Conservation (phyloP, 2,113 vertebrate genomes). For the Semnornis frantzii region DNA sequence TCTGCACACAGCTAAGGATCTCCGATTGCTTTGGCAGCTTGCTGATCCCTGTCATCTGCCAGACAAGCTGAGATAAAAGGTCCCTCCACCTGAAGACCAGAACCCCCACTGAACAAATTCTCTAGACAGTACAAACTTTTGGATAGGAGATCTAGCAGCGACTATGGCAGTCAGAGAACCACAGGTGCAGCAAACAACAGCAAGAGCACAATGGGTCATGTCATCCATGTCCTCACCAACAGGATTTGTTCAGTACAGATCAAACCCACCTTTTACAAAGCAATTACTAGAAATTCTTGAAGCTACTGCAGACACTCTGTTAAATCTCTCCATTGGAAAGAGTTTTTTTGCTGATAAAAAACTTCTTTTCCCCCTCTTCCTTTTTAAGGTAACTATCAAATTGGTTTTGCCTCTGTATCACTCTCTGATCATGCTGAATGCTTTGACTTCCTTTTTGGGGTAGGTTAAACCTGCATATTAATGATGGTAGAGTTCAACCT, state of each 20-base stretch:
- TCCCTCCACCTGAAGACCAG: not conserved
- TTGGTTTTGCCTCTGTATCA: not conserved
- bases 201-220: not conserved
- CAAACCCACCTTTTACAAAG: not conserved
- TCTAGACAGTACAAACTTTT: not conserved
- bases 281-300: too few relatives aligned
- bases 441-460: not conserved
- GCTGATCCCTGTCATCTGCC: not conserved
- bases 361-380: rapidly evolving
- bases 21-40: not conserved
- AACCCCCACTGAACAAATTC: not conserved
- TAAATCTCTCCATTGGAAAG: not conserved
- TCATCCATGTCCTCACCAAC: not conserved
- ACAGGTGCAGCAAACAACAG: not conserved
- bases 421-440: not conserved
- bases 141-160: not conserved
- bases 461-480: not conserved
- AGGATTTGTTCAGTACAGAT: not conserved
- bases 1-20: not conserved
- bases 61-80: not conserved
- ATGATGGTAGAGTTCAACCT: not conserved
- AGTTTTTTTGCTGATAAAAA: not conserved
- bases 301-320: not conserved
- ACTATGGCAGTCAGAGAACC: not conserved
- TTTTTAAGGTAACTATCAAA: not conserved